Conservation (phyloP, 1,140 invertebrate genomes). For the Heterodera schachtii region DNA sequence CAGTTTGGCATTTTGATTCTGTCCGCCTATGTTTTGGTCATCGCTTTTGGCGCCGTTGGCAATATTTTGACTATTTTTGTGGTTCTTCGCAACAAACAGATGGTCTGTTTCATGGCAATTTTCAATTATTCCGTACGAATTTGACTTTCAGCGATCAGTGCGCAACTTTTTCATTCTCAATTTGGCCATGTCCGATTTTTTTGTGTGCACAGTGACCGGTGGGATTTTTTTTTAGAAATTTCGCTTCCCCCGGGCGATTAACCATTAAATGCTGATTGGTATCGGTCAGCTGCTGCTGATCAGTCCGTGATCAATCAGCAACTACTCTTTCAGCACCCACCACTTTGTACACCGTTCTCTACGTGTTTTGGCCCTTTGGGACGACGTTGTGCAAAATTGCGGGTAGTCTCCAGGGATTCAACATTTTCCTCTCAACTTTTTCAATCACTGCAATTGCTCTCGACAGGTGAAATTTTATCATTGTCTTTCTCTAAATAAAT, state of each 20-base stretch:
- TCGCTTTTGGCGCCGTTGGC: constrained; percentile 56
- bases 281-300: too few species aligned
- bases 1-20: constrained; percentile 58
- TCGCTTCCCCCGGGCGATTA: neutral
- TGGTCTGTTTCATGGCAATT: constrained; percentile 31
- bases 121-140: too few species aligned
- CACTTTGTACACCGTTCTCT: constrained; percentile 63
- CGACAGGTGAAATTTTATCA: constrained; percentile 60
- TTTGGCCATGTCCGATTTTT: constrained; percentile 62
- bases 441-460: constrained; percentile 67
- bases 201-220: constrained; percentile 63
- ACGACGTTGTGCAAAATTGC: constrained; percentile 62
- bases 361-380: constrained; percentile 66
- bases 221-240: neutral
- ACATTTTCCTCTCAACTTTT: constrained; percentile 67
- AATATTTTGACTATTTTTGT: constrained; percentile 61
- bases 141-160: constrained; percentile 25
- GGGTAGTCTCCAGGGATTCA: constrained; percentile 64
- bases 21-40: constrained; percentile 53
- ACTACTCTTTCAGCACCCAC: constrained; percentile 50
- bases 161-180: constrained; percentile 66
- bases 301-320: too few species aligned
- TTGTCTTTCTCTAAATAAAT: neutral
- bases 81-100: constrained; percentile 57
- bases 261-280: neutral